A percentile compares a stretch with the other conserved stretches of the same genome.
Conservation (phyloP, 2,888 invertebrate genomes). For the Drosophila monieri region DNA sequence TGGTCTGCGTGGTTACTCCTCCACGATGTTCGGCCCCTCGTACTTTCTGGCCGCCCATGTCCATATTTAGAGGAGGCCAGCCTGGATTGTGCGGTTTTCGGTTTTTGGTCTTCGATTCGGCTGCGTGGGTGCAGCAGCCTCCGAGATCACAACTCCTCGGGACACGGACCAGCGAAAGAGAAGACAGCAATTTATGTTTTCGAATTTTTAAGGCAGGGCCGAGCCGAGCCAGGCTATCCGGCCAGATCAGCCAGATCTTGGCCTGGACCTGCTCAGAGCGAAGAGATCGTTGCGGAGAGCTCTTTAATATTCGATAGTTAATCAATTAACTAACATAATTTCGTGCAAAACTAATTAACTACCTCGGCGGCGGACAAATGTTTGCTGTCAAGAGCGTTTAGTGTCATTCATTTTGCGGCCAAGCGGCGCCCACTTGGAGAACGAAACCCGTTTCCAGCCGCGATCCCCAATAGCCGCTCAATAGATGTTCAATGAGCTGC, state of each 20-base stretch:
- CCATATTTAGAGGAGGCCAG: slow-evolving; percentile 52
- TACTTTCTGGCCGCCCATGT: slow-evolving; percentile 55
- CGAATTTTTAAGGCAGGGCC: slow-evolving; percentile 58
- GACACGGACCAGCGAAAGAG: slow-evolving; percentile 10
- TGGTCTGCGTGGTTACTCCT: slow-evolving; percentile 31
- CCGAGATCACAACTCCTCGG: slow-evolving; percentile 14
- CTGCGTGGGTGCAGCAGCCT: slow-evolving; percentile 59
- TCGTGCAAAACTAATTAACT: slow-evolving; percentile 80
- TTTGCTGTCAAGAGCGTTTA: slow-evolving; percentile 75
- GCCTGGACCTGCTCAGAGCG: slow-evolving; percentile 4
- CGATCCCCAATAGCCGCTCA: not conserved
- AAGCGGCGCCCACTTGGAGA: slow-evolving; percentile 63
- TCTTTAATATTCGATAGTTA: slow-evolving; percentile 60
- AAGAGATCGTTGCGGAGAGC: not conserved
- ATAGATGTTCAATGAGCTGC: slow-evolving; percentile 28
- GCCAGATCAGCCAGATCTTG: slow-evolving; percentile 23
- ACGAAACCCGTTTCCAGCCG: slow-evolving; percentile 55
- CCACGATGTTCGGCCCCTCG: slow-evolving; percentile 39
- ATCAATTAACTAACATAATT: slow-evolving; percentile 75
- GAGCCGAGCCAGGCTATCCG: slow-evolving; percentile 22
- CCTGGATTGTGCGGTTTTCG: slow-evolving; percentile 28
- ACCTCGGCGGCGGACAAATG: slow-evolving; percentile 70
- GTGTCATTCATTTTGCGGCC: slow-evolving; percentile 70
- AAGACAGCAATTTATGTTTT: slow-evolving; percentile 45
- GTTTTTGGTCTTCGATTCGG: slow-evolving; percentile 8